These are phyloP conservation scores for Triplophysa siluroides DNA, from an alignment of 2,113 vertebrate species.

Conservation along the genomic window DNA sequence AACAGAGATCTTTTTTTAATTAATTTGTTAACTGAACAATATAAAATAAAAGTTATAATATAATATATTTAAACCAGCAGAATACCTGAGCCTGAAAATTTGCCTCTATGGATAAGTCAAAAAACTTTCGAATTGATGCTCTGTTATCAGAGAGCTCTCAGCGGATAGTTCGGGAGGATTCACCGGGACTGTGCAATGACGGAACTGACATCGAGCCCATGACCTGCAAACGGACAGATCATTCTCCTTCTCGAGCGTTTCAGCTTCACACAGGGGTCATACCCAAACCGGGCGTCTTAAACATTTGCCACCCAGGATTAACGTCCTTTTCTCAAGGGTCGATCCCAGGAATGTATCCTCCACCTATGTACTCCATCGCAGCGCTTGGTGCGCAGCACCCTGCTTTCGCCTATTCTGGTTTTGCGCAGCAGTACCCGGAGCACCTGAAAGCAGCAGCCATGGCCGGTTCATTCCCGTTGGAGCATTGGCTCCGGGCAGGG, in stretches of 20 bases:
- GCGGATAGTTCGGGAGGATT: constrained; percentile 49
- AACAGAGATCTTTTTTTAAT: background rate
- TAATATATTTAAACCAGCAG: background rate
- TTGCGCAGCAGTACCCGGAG: constrained; percentile 74
- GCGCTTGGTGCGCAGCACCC: constrained; percentile 70
- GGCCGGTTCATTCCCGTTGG: constrained; percentile 67
- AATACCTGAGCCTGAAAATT: background rate
- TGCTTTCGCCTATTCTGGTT: constrained; percentile 68
- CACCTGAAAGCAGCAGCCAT: constrained; percentile 73
- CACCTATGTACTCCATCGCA: constrained; percentile 70
- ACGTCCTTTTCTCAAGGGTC: constrained; percentile 63
- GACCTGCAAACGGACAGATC: constrained; percentile 61
- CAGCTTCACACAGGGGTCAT: constrained; percentile 57
- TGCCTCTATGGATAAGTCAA: constrained; percentile 74
- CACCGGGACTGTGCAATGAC: constrained; percentile 56
- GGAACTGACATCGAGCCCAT: constrained; percentile 58
- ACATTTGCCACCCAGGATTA: constrained; percentile 65
- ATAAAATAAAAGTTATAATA: background rate
- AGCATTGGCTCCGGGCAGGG: constrained; percentile 79
- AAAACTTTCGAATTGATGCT: constrained; percentile 82
- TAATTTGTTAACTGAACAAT: background rate
- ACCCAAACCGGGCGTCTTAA: constrained; percentile 66
- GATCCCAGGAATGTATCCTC: constrained; percentile 68
- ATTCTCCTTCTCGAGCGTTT: constrained; percentile 63
- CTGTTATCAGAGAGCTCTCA: constrained; percentile 73